Percentiles rank a stretch among this genome's conserved stretches.
Evolutionary conservation across 2,888 invertebrate species (phyloP).

Genomic region (Acanthococcus lagerstroemiae): DNA sequence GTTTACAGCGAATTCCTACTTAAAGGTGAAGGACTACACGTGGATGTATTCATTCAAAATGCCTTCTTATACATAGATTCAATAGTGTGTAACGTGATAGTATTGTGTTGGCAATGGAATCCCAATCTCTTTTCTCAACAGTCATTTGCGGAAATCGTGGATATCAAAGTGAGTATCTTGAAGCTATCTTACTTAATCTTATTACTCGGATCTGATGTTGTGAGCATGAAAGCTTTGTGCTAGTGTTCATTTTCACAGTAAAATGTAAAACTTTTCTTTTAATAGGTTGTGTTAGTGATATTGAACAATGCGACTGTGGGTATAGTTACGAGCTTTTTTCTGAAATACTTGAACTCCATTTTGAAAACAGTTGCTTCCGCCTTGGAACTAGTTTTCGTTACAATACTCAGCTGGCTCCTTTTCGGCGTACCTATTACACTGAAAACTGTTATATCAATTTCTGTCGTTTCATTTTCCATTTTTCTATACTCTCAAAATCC

Average conservation of each 20-base stretch:
- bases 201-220: no score
- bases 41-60: conserved; percentile 86
- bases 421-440: conserved; percentile 75
- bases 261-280: conserved; percentile 13
- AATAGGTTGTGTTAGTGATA: conserved; percentile 47
- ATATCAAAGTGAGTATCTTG: conserved; percentile 34
- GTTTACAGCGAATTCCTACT: conserved; percentile 91
- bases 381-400: conserved; percentile 80
- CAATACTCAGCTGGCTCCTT: conserved; percentile 71
- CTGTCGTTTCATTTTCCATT: conserved; percentile 70
- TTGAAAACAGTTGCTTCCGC: conserved; percentile 93
- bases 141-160: conserved; percentile 22
- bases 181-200: no score
- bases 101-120: conserved; percentile 44
- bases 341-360: conserved; percentile 87
- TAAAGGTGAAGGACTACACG: conserved; percentile 60
- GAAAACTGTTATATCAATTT: conserved; percentile 71
- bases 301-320: conserved; percentile 84
- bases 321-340: conserved; percentile 85
- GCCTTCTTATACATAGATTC: conserved; percentile 92
- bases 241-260: no score
- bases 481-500: conserved; percentile 84
- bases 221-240: no score
- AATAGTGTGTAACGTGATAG: conserved; percentile 71
- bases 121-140: conserved; percentile 22